A percentile compares a stretch with the other conserved stretches of the same genome.
These are phyloP conservation scores for Sialis lutaria DNA, from an alignment of 2,888 invertebrate species.

Conservation along the genomic window DNA sequence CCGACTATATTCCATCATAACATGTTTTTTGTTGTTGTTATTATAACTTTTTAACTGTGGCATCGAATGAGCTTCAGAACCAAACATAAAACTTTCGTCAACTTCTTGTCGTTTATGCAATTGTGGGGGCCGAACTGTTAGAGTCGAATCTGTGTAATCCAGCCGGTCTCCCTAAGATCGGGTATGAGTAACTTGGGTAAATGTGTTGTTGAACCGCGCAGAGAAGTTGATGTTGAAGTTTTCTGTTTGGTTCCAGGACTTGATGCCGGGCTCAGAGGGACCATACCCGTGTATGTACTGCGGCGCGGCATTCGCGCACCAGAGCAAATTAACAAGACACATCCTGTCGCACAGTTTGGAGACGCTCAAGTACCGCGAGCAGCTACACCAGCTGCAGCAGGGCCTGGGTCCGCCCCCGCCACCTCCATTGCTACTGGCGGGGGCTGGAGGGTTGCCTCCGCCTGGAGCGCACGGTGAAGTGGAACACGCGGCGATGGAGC, in stretches of 20 bases:
- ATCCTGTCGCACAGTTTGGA: conserved; percentile 78
- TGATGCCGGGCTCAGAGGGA: conserved; percentile 43
- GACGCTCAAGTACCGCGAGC: conserved; percentile 72
- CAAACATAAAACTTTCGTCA: conserved; percentile 33
- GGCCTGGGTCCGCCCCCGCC: conserved; percentile 22
- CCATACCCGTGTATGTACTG: conserved; percentile 78
- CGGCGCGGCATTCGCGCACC: conserved; percentile 74
- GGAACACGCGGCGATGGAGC: conserved; percentile 31
- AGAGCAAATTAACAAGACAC: conserved; percentile 80
- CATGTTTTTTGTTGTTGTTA: neutral
- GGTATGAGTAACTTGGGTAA: conserved; percentile 4
- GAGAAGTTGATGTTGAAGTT: conserved; percentile 74
- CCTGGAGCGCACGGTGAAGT: conserved; percentile 15
- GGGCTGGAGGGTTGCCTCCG: conserved; percentile 26
- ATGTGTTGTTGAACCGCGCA: conserved; percentile 3
- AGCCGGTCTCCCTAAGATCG: no score
- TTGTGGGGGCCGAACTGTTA: conserved; percentile 5
- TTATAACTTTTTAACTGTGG: neutral
- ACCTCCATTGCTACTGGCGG: conserved; percentile 15
- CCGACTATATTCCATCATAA: conserved; percentile 1
- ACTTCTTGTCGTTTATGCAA: conserved; percentile 46
- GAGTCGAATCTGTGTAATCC: no score
- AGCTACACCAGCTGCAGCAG: conserved; percentile 34
- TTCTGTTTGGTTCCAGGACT: conserved; percentile 83
- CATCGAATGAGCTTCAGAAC: no score